Evolutionary conservation across 1,140 invertebrate species (phyloP), one percentile per base, ranked within the genome.

Genomic region (Drosophila teissieri): DNA sequence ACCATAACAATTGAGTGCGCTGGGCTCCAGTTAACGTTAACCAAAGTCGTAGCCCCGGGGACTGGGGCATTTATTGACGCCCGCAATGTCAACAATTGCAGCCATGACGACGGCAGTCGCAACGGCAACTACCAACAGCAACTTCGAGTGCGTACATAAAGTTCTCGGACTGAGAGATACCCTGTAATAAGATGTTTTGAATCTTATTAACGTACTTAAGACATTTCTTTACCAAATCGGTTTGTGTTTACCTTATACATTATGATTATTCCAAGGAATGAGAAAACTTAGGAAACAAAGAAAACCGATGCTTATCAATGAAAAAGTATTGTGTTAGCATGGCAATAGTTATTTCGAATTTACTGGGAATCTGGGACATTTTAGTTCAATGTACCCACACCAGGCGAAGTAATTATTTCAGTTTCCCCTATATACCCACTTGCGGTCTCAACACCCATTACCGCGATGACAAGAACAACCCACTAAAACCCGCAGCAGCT

Each of bases 1-100:
- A 76, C 36, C 39, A 75, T 73, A 62, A 49, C 49, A 72, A 64
- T 65, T 57, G 64, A 73, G 60, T 67, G 42, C 67, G 42, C 67
- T 58, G 68, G 55, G 64, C 46, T 46, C 44, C 75, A 88, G 81
- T 80, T 80, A 85, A 80, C 61, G 81, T 69, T 78, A 85, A 80
- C 61, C 70, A 51, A 73, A 78, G 60, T 73, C 76, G 14, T 34
- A 46, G 64, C 68, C 34, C 15, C 37, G 34, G 19, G 63, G 24
- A 27, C 31, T 46, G 60, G 55, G 62, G 27, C 73, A 78, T 80
- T 82, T 83, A 82, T 83, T 73, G 83, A 82, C 83, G 75, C 83
- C 83, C 82, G 83, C 79, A 86, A 86, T 89, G 83, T 88, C 84
- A 89, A 89, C 83, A 89, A 68, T 69, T 89, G 84, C 80, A 88